These are phyloP conservation scores for Pinctada fucata DNA, from an alignment of 2,888 invertebrate genomes.

Conservation along the genomic window DNA sequence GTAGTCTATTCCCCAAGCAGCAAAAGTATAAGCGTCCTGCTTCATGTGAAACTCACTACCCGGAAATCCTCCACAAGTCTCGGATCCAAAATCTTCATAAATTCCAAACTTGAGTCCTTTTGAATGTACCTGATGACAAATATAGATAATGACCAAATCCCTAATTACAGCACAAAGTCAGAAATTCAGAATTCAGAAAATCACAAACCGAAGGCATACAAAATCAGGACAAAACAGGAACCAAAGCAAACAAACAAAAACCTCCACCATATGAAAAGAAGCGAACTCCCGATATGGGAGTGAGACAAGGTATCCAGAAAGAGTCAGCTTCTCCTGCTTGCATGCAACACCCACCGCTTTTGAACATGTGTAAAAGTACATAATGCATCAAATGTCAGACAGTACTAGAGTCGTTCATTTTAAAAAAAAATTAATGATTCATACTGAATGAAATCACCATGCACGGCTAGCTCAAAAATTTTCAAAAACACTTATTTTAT, in stretches of 20 bases:
- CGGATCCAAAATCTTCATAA: constrained; percentile 97
- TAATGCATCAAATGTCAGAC: not conserved
- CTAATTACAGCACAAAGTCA: not conserved
- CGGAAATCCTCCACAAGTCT: constrained; percentile 97
- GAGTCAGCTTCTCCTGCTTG: no score
- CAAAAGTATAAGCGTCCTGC: constrained; percentile 93
- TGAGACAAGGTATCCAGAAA: no score
- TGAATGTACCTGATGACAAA: constrained; percentile 45
- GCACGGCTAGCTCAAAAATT: no score
- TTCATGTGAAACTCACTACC: constrained; percentile 92
- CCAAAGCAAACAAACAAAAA: no score
- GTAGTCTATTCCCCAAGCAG: constrained; percentile 95
- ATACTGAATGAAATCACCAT: no score
- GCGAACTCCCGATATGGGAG: no score
- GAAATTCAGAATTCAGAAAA: no score
- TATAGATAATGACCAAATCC: not conserved
- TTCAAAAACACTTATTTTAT: no score
- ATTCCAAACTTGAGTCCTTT: constrained; percentile 95
- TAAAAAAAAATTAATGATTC: no score
- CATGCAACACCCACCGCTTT: not conserved
- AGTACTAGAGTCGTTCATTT: not conserved
- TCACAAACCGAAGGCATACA: no score
- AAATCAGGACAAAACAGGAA: no score
- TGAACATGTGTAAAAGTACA: not conserved
- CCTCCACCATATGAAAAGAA: no score